Evolutionary conservation across 2,888 invertebrate genomes (phyloP).

Genomic region (Ferrisia virgata): DNA sequence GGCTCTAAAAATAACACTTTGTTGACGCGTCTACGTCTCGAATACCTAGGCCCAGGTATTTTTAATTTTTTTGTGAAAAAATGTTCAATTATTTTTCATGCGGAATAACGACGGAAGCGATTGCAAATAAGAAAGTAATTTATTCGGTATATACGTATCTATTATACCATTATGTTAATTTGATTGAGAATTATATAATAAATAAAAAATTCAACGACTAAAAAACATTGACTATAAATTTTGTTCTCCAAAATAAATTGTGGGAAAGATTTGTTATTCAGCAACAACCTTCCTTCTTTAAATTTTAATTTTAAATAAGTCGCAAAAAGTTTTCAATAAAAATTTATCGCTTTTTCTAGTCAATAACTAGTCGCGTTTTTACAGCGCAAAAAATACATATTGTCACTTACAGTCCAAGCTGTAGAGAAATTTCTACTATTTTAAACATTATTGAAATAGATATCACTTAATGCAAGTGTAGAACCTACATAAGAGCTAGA

Average conservation of each 20-base stretch:
- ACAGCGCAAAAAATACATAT: not conserved
- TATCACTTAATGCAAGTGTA: too few relatives aligned
- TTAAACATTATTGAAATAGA: too few relatives aligned
- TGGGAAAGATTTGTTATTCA: not conserved
- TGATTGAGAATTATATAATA: not conserved
- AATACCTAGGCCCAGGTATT: not conserved
- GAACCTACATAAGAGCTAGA: too few relatives aligned
- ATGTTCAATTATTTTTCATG: not conserved
- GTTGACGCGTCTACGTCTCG: not conserved
- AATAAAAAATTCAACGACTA: not conserved
- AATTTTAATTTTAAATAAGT: not conserved
- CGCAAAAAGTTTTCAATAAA: not conserved
- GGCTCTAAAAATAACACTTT: not conserved
- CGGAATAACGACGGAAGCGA: too few relatives aligned
- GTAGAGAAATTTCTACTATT: not conserved
- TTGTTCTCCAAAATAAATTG: not conserved
- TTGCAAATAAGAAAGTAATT: not conserved
- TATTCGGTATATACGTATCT: not conserved
- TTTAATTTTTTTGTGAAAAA: not conserved
- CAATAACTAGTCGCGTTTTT: not conserved
- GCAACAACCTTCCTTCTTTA: not conserved
- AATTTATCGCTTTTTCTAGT: not conserved
- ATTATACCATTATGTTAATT: not conserved
- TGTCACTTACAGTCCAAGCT: not conserved
- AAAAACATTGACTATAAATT: not conserved